phyloP scores from a whole-genome alignment of 1,140 invertebrate genomes.

The Paramacrobiotus metropolitanus region DNA sequence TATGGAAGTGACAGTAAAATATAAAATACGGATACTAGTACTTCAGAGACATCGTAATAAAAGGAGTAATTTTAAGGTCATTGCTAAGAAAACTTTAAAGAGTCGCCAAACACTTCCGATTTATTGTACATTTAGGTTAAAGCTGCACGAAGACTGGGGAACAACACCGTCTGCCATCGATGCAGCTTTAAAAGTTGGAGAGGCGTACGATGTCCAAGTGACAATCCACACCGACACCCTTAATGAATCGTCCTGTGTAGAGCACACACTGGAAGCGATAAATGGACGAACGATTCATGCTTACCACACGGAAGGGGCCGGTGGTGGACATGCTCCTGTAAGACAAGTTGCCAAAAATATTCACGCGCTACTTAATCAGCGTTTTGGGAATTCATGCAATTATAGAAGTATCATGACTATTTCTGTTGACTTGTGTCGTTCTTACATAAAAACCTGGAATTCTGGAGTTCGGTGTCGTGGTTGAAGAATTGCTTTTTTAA shows the following conservation, averaged over 20 bases:
- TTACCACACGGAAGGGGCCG: slow-evolving; percentile 23
- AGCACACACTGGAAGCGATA: slow-evolving; percentile 20
- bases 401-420: too few relatives aligned
- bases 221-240: slow-evolving; percentile 24
- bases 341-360: too few relatives aligned
- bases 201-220: slow-evolving; percentile 21
- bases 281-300: slow-evolving; percentile 21
- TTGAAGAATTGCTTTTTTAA: slow-evolving; percentile 3
- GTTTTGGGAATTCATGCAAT: too few relatives aligned
- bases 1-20: not conserved
- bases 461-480: too few relatives aligned
- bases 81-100: too few relatives aligned
- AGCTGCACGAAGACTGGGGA: slow-evolving; percentile 24
- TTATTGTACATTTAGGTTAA: slow-evolving; percentile 15
- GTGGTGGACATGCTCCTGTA: slow-evolving; percentile 21
- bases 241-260: slow-evolving; percentile 23
- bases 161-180: slow-evolving; percentile 23
- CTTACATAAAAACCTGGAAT: too few relatives aligned
- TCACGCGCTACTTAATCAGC: too few relatives aligned
- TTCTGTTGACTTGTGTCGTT: too few relatives aligned
- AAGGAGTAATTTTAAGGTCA: too few relatives aligned
- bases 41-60: too few relatives aligned
- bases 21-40: not conserved
- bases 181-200: slow-evolving; percentile 20
- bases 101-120: too few relatives aligned